phyloP scores from a whole-genome alignment of 2,888 invertebrate genomes.

The Pollenia amentaria region DNA sequence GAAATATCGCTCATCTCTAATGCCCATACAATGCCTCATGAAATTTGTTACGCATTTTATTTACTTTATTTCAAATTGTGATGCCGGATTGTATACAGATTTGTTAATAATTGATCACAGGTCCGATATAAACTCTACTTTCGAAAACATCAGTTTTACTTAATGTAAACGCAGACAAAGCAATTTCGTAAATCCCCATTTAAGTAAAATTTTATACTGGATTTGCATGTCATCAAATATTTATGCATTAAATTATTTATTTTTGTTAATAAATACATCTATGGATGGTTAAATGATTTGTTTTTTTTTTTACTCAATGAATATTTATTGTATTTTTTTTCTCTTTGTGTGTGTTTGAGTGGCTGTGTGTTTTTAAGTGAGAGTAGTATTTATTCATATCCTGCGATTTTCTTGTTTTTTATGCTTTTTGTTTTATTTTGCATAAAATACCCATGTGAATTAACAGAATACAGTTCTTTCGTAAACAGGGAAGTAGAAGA shows the following conservation, averaged over 20 bases:
- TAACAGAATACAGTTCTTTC: not conserved
- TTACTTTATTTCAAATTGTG: no score
- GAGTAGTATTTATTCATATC: conserved; percentile 6
- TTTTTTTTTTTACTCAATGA: not conserved
- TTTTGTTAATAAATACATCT: not conserved
- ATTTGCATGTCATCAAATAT: conserved; percentile 31
- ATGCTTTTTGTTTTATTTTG: not conserved
- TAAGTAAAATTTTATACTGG: not conserved
- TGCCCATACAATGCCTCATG: no score
- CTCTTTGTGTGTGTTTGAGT: not conserved
- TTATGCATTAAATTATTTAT: conserved; percentile 27
- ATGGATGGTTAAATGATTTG: not conserved
- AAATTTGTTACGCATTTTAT: no score
- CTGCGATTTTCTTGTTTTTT: conserved; percentile 3
- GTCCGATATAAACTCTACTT: no score
- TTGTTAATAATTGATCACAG: no score
- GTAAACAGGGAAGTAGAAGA: conserved; percentile 14
- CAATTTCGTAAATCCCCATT: not conserved
- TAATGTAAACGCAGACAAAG: not conserved
- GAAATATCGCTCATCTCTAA: no score
- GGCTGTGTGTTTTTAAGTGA: not conserved
- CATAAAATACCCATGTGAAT: conserved; percentile 25
- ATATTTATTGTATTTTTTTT: not conserved
- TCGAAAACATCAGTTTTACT: no score
- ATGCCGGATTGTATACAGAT: no score